Base-by-base conservation (phyloP, 2,113 vertebrate genomes). In the Scomber scombrus region DNA sequence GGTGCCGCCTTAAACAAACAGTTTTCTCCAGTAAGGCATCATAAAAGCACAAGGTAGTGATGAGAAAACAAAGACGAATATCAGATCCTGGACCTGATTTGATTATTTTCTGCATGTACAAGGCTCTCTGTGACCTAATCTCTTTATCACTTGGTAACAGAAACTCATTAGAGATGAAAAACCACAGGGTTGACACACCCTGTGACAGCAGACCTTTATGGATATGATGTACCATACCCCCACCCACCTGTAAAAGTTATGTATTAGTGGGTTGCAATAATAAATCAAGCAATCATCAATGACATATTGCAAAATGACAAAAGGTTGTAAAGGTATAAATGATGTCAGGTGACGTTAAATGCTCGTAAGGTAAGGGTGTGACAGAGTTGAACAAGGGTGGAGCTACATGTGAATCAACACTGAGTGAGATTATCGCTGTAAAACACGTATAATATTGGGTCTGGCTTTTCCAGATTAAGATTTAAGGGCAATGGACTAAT, bases 131-230 rank as follows among this genome's bases (percentile, higher is more conserved):
- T 78, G 78, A 82, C 62, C 57, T 80, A 63, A 87, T 21, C 54
- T 49, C 26, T 69, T 90, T 84, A 88, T 92, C 62, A 26, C 82
- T 63, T 81, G 49, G 82, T 85, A 82, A 91, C 84, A 58, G 2
- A 69, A 76, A 78, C 19, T 65, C 62, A 88, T 76, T 52, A 70
- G 26, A 68, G 50, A 85, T 84, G 51, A 88, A 49, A 80, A 71
- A 60, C 26, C 31, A 46, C 62, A 77, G 34, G 8, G 65, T 58
- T 23, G 61, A 71, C 29, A 79, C 67, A 34, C 78, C 67, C 62
- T 29, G 3, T 66, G 46, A 80, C 63, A n/a, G 12, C 29, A 40
- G n/a, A 57, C 12, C 34, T 85, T 80, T 67, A 65, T 75, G 15
- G 43, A 15, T 19, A 70, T 26, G 19, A 56, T 64, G n/a, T 21